Evolutionary conservation across 2,113 vertebrate genomes (phyloP).

Genomic region (Chloropsis hardwickii): DNA sequence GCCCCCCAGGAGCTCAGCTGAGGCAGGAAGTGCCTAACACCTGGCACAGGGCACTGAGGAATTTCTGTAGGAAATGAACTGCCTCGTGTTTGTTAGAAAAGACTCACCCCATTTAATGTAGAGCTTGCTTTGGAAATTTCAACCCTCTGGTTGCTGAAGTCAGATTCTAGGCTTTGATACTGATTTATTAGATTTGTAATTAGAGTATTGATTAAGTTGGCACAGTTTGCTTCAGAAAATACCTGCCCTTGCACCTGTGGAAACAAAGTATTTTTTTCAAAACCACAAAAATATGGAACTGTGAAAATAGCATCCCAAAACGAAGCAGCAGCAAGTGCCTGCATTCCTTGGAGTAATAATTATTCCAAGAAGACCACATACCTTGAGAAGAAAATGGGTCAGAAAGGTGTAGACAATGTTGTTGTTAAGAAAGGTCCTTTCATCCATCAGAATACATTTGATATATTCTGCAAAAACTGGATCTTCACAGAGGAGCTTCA

Average conservation of each 20-base stretch:
- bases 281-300: not conserved
- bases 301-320: not conserved
- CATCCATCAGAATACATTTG: constrained; percentile 97
- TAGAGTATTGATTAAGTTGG: constrained; percentile 89
- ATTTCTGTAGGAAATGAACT: not conserved
- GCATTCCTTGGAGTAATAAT: not conserved
- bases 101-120: constrained; percentile 92
- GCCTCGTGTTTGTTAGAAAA: not conserved
- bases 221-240: constrained; percentile 92
- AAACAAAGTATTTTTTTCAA: not conserved
- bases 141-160: constrained; percentile 84
- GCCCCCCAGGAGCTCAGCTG: not conserved
- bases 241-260: constrained; percentile 90
- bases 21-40: not conserved
- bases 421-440: constrained; percentile 95
- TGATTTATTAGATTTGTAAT: constrained; percentile 95
- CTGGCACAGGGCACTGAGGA: not conserved
- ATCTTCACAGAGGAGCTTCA: constrained; percentile 96
- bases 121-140: constrained; percentile 94
- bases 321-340: not conserved
- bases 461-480: constrained; percentile 97
- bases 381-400: constrained; percentile 95
- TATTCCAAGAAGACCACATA: not conserved
- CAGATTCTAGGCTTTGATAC: constrained; percentile 89
- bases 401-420: constrained; percentile 92